Percentiles rank a stretch among this genome's conserved stretches.
These are phyloP conservation scores for Myxocyprinus asiaticus DNA, from an alignment of 2,113 vertebrate species.

Conservation along the genomic window DNA sequence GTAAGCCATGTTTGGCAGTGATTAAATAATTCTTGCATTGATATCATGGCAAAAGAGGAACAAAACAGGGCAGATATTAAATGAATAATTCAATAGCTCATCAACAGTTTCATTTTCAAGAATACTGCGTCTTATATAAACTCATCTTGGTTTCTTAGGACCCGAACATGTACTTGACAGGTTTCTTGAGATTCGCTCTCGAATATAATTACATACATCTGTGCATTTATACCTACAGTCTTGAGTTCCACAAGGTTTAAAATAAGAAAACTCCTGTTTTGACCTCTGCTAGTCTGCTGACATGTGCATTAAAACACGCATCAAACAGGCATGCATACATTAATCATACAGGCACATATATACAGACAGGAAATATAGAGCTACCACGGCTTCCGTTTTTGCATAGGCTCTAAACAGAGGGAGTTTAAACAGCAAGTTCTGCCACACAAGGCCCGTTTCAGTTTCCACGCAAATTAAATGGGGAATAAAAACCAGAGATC, in stretches of 20 bases:
- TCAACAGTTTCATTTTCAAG: not conserved
- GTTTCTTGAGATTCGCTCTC: not conserved
- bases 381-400: conserved; percentile 46
- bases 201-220: not conserved
- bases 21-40: not conserved
- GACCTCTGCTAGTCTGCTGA: not conserved
- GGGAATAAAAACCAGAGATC: conserved; percentile 38
- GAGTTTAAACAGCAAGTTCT: conserved; percentile 27
- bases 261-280: not conserved
- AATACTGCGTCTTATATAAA: no score
- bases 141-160: no score
- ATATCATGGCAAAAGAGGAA: conserved; percentile 2
- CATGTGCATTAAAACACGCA: conserved; percentile 21
- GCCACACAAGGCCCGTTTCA: conserved; percentile 41
- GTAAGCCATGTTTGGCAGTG: not conserved
- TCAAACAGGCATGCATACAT: not conserved
- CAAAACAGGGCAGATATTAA: not conserved
- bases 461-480: conserved; percentile 46
- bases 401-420: conserved; percentile 63
- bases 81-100: not conserved
- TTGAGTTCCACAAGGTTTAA: not conserved
- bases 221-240: not conserved
- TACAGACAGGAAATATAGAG: conserved; percentile 44
- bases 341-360: not conserved
- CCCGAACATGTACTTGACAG: not conserved